These are phyloP conservation scores for Morpho deidamia DNA, from an alignment of 2,888 invertebrate genomes.

Conservation along the genomic window DNA sequence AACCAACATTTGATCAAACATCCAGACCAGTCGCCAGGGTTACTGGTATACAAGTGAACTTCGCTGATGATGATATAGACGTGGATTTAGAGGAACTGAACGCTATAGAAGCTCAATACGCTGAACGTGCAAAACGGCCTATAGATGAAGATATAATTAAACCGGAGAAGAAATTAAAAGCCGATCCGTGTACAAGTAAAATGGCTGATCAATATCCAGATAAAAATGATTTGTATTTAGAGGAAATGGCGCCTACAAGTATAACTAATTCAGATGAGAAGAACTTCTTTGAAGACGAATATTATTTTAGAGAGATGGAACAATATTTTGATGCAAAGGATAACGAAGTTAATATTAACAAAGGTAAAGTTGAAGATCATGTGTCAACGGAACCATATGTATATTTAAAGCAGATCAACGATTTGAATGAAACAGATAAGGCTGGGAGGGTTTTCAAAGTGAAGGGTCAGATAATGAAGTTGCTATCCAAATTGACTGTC, in stretches of 20 bases:
- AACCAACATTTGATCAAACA: conserved; percentile 29
- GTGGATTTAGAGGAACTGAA: conserved; percentile 55
- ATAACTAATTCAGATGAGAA: no score
- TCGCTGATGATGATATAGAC: conserved; percentile 59
- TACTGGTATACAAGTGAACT: conserved; percentile 40
- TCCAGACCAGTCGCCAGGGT: conserved; percentile 38
- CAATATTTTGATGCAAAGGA: conserved; percentile 40
- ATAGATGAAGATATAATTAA: conserved; percentile 29
- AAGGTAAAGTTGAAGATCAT: conserved; percentile 18
- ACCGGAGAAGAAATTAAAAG: conserved; percentile 53
- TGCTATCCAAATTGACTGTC: conserved; percentile 75
- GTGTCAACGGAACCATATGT: conserved; percentile 52
- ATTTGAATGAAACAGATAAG: conserved; percentile 42
- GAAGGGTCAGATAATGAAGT: conserved; percentile 75
- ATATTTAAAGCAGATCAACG: conserved; percentile 65
- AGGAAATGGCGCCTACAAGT: no score
- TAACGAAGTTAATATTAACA: neutral
- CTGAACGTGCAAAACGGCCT: conserved; percentile 40
- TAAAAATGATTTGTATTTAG: conserved; percentile 34
- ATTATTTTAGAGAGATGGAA: conserved; percentile 54
- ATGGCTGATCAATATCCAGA: conserved; percentile 48
- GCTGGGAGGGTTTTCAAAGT: conserved; percentile 69
- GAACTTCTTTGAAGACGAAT: conserved; percentile 49
- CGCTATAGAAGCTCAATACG: conserved; percentile 51
- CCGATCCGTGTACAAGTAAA: conserved; percentile 31